Evolutionary conservation across 2,113 vertebrate species (phyloP).

Genomic region (Lophotis ruficrista): DNA sequence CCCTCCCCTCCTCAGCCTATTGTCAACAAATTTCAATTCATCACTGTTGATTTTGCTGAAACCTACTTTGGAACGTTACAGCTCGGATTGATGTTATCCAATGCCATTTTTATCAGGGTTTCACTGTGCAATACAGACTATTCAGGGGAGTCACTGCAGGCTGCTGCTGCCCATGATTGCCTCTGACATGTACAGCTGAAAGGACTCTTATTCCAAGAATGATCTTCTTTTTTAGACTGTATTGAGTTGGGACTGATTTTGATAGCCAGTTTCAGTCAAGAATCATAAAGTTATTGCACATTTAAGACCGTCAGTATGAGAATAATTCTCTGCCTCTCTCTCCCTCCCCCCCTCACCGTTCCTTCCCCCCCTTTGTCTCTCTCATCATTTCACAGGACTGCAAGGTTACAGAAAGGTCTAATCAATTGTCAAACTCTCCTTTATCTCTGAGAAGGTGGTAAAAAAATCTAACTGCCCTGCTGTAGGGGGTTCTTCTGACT

Average conservation of each 20-base stretch:
- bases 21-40: constrained; percentile 72
- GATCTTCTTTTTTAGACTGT: constrained; percentile 78
- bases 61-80: constrained; percentile 70
- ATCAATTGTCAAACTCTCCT: constrained; percentile 89
- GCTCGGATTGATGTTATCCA: constrained; percentile 74
- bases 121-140: constrained; percentile 65
- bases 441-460: constrained; percentile 82
- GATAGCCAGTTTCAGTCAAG: constrained; percentile 86
- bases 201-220: constrained; percentile 76
- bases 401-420: constrained; percentile 86
- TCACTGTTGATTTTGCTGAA: constrained; percentile 78
- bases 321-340: constrained; percentile 74
- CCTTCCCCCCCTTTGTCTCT: constrained; percentile 63
- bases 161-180: constrained; percentile 77
- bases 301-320: constrained; percentile 80
- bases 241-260: constrained; percentile 85
- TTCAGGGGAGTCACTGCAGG: constrained; percentile 70
- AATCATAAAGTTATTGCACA: constrained; percentile 87
- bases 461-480: constrained; percentile 82
- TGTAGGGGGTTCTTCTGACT: constrained; percentile 85
- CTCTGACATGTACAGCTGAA: constrained; percentile 73
- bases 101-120: constrained; percentile 78
- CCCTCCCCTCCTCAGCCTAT: not conserved
- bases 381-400: constrained; percentile 83
- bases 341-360: constrained; percentile 29